phyloP scores from a whole-genome alignment of 2,113 vertebrate species.

The Gadus chalcogrammus region DNA sequence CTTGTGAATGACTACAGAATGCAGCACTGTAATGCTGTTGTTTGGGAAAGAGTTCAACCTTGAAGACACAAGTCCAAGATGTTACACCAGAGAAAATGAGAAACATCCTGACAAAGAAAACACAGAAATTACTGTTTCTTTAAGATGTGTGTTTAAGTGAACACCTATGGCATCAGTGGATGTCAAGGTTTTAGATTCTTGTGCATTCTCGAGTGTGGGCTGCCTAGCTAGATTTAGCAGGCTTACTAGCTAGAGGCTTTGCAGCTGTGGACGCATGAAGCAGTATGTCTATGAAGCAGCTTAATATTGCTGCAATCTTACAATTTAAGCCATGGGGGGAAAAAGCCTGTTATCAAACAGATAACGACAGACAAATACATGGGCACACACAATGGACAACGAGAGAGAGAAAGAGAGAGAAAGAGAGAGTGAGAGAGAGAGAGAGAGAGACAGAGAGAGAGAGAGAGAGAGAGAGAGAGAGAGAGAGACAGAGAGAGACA shows the following conservation, averaged over 20 bases:
- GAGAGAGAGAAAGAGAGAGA: neutral
- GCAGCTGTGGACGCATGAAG: slow-evolving; percentile 33
- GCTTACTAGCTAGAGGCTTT: slow-evolving; percentile 27
- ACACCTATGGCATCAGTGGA: neutral
- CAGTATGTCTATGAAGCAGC: neutral
- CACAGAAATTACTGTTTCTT: neutral
- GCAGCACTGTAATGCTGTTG: too few relatives aligned
- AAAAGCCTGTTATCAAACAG: too few relatives aligned
- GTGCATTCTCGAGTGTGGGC: slow-evolving; percentile 26
- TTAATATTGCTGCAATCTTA: too few relatives aligned
- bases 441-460: too few relatives aligned
- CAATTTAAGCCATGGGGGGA: too few relatives aligned
- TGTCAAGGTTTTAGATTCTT: neutral
- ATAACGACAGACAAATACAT: too few relatives aligned
- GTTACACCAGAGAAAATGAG: neutral
- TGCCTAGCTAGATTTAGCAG: neutral
- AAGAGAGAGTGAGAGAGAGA: too few relatives aligned
- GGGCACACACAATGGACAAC: too few relatives aligned
- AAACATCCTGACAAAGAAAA: neutral
- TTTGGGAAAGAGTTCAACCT: neutral
- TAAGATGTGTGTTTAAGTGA: neutral
- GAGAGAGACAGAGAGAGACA: neutral
- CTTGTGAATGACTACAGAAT: too few relatives aligned
- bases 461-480: too few relatives aligned
- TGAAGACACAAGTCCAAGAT: neutral